Evolutionary conservation across 2,888 invertebrate genomes (phyloP).

Genomic region (Lumbricus terrestris): DNA sequence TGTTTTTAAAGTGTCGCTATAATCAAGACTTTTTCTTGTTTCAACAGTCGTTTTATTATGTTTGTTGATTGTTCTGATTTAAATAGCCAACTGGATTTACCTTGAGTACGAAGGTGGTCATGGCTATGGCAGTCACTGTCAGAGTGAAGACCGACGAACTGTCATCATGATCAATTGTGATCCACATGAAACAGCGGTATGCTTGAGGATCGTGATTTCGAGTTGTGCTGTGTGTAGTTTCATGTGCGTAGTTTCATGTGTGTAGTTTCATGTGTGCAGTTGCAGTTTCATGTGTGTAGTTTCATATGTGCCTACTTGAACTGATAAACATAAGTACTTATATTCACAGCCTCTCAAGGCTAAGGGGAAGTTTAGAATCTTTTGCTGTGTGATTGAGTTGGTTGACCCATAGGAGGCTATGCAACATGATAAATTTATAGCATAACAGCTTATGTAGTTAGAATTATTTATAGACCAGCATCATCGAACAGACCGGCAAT

Average conservation of each 20-base stretch:
- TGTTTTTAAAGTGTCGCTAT: no score
- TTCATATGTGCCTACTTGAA: background rate
- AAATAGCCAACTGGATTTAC: slow-evolving; percentile 49
- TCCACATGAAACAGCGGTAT: slow-evolving; percentile 29
- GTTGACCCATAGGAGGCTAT: background rate
- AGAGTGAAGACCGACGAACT: slow-evolving; percentile 37
- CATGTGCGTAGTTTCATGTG: no score
- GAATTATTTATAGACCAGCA: no score
- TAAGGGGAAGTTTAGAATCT: background rate
- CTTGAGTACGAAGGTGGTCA: slow-evolving; percentile 45
- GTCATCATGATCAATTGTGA: slow-evolving; percentile 47
- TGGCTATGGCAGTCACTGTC: slow-evolving; percentile 41
- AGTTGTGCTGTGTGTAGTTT: background rate
- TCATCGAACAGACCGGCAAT: no score
- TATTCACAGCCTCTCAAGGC: background rate
- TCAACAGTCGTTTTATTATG: background rate
- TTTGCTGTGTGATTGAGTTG: background rate
- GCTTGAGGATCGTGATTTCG: background rate
- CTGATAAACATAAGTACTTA: background rate
- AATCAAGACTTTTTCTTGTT: background rate
- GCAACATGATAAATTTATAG: background rate
- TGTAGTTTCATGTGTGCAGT: no score
- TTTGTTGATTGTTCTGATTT: no score
- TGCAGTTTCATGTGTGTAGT: no score
- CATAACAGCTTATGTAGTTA: background rate